phyloP scores from a whole-genome alignment of 2,797 vertebrate genomes.

The Pelochelys cantorii region DNA sequence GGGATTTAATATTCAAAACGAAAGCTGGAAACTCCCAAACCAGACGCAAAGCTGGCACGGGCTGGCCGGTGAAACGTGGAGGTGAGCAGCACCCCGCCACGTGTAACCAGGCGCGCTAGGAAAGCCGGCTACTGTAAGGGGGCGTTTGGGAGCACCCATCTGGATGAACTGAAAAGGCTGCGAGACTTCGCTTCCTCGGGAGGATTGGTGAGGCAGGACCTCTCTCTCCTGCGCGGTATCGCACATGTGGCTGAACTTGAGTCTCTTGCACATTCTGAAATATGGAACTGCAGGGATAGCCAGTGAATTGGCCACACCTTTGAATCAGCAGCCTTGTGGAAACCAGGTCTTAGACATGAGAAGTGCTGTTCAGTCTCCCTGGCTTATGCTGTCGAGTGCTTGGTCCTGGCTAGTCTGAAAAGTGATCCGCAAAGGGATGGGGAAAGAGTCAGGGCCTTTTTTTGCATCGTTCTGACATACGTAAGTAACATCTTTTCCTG shows the following conservation, averaged over 20 bases:
- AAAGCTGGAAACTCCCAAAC: neutral
- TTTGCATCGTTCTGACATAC: neutral
- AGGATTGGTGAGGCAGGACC: neutral
- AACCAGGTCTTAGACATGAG: neutral
- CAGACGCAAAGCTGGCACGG: neutral
- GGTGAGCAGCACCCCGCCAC: neutral
- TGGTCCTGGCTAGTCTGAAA: neutral
- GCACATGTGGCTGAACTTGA: neutral
- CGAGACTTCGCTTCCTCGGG: neutral
- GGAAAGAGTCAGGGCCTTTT: neutral
- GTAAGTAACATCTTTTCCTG: neutral
- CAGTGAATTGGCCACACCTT: neutral
- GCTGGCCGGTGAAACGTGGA: neutral
- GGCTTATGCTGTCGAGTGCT: neutral
- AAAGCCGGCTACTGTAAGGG: neutral
- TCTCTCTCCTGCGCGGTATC: neutral
- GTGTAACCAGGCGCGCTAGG: neutral
- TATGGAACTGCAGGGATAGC: neutral
- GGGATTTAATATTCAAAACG: neutral
- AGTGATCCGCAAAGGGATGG: neutral
- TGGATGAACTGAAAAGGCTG: neutral
- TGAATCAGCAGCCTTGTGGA: neutral
- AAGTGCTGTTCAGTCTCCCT: neutral
- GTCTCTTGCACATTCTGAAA: neutral
- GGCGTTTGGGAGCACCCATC: neutral